phyloP scores from a whole-genome alignment of 1,140 invertebrate genomes.

The Tyrophagus putrescentiae region DNA sequence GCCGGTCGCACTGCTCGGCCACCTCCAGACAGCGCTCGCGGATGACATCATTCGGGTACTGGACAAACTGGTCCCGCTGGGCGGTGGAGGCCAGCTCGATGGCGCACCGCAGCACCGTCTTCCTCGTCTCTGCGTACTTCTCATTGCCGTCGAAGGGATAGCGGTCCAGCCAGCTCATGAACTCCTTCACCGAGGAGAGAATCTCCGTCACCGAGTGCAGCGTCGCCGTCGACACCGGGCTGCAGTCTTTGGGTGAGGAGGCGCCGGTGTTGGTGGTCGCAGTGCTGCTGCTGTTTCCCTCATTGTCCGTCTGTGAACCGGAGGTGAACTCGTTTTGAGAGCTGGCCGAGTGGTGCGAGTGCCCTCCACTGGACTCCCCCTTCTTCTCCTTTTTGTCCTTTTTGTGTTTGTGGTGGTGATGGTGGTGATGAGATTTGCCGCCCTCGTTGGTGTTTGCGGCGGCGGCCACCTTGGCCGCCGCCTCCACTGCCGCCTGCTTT shows the following conservation, averaged over 20 bases:
- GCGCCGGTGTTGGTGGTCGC: neutral
- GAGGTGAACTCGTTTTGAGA: neutral
- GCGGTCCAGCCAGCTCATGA: slow-evolving; percentile 52
- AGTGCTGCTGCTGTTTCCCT: slow-evolving; percentile 28
- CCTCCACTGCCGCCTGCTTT: neutral
- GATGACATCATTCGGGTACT: slow-evolving; percentile 51
- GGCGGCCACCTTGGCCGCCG: slow-evolving; percentile 39
- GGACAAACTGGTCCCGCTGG: slow-evolving; percentile 68
- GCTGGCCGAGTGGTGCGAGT: no score
- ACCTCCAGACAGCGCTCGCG: slow-evolving; percentile 45
- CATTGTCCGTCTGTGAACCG: slow-evolving; percentile 5
- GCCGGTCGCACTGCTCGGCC: slow-evolving; percentile 60
- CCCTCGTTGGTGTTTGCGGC: slow-evolving; percentile 61
- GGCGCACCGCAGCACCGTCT: slow-evolving; percentile 54
- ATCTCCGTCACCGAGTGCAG: slow-evolving; percentile 66
- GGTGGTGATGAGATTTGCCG: slow-evolving; percentile 54
- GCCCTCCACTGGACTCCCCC: neutral
- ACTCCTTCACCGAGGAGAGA: slow-evolving; percentile 55
- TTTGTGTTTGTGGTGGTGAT: neutral
- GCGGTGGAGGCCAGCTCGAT: slow-evolving; percentile 71
- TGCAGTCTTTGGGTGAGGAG: neutral
- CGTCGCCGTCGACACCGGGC: slow-evolving; percentile 54
- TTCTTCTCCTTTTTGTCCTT: neutral
- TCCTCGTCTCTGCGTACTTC: slow-evolving; percentile 49
- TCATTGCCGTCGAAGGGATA: slow-evolving; percentile 52